Evolutionary conservation across 2,888 invertebrate species (phyloP).

Genomic region (Cerastoderma edule): DNA sequence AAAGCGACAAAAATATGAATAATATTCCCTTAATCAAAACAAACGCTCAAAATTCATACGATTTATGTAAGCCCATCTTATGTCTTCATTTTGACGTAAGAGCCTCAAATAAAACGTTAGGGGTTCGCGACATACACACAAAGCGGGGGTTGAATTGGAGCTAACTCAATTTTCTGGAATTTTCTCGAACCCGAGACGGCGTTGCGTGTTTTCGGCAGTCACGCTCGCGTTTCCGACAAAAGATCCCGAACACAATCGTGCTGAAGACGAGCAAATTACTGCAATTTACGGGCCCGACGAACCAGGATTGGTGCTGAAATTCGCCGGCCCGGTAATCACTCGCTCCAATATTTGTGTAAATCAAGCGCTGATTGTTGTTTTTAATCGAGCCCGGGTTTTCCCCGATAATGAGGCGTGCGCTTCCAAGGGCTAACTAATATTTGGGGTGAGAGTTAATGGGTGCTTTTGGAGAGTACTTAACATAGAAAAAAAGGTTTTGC

Average conservation of each 20-base stretch:
- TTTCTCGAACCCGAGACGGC: constrained; percentile 19
- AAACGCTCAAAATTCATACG: no score
- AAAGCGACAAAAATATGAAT: no score
- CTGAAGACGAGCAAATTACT: constrained; percentile 55
- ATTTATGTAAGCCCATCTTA: no score
- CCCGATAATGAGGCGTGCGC: constrained; percentile 46
- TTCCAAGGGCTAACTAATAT: constrained; percentile 45
- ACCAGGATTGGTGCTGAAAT: constrained; percentile 55
- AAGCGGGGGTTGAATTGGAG: constrained; percentile 18
- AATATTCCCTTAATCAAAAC: no score
- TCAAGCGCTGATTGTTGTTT: constrained; percentile 52
- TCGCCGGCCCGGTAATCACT: constrained; percentile 47
- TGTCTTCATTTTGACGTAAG: no score
- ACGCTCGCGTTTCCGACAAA: constrained; percentile 60
- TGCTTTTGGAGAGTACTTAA: constrained; percentile 31
- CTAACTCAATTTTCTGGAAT: constrained; percentile 23
- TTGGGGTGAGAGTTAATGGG: constrained; percentile 46
- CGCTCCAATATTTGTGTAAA: constrained; percentile 61
- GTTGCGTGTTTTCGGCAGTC: constrained; percentile 56
- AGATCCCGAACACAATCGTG: constrained; percentile 58
- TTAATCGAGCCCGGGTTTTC: constrained; percentile 47
- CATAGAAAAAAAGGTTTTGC: no score
- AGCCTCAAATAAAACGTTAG: no score
- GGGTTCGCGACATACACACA: no score
- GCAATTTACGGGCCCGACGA: constrained; percentile 56